phyloP scores from a whole-genome alignment of 2,888 invertebrate genomes.

The Copidosoma aretas region DNA sequence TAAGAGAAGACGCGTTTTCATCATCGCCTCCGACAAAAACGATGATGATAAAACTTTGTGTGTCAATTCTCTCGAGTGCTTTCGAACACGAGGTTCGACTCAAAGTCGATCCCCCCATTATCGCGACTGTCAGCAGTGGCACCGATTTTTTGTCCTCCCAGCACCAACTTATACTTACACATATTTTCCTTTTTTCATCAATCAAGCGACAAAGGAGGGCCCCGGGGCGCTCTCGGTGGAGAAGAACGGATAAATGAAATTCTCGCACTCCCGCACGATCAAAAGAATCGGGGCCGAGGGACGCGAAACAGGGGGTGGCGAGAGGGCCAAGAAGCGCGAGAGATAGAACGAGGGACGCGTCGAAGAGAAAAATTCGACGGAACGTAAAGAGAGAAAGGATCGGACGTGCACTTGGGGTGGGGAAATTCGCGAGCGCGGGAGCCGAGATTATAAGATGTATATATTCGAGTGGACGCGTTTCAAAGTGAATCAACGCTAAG shows the following conservation, averaged over 20 bases:
- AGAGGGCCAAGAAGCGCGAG: not conserved
- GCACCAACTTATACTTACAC: not conserved
- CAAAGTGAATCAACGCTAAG: conserved; percentile 42
- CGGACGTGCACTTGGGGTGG: conserved; percentile 7
- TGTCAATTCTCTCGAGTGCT: too few species aligned
- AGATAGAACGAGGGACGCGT: not conserved
- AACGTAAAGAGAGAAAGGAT: conserved; percentile 9
- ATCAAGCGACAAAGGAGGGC: conserved; percentile 20
- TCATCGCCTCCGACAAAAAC: too few species aligned
- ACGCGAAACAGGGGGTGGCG: conserved; percentile 3
- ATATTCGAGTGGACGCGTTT: conserved; percentile 33
- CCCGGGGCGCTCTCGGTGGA: not conserved
- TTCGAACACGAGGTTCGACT: too few species aligned
- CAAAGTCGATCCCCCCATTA: too few species aligned
- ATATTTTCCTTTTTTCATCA: not conserved
- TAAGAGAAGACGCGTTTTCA: conserved; percentile 50
- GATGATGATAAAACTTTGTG: too few species aligned
- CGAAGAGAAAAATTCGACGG: conserved; percentile 18
- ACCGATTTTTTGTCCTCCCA: too few species aligned
- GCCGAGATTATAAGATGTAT: conserved; percentile 32
- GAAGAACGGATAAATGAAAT: conserved; percentile 22
- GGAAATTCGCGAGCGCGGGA: not conserved
- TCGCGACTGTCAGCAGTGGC: too few species aligned
- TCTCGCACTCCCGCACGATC: conserved; percentile 6
- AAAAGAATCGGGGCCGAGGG: not conserved